Conservation (phyloP, 2,797 vertebrate genomes). For the Leontopithecus rosalia region DNA sequence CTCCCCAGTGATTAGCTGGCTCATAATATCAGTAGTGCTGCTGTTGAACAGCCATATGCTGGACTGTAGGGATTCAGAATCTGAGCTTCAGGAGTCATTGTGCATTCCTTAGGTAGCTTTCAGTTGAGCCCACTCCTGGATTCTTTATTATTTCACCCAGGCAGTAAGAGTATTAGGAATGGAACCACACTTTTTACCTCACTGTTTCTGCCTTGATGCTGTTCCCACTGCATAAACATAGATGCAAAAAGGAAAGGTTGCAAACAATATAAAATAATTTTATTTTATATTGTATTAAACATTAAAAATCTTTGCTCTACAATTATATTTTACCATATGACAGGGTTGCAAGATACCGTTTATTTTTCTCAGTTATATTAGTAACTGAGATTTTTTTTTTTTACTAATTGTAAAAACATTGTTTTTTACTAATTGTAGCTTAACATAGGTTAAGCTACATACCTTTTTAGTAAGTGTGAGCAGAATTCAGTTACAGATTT, state of each 20-base stretch:
- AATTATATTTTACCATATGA: background rate
- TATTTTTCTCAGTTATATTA: background rate
- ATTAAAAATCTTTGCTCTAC: background rate
- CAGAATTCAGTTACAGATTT: background rate
- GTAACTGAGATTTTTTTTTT: too few species aligned
- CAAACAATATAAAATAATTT: background rate
- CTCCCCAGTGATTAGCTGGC: background rate
- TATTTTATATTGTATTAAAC: conserved; percentile 26
- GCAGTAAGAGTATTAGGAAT: background rate
- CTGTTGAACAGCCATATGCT: background rate
- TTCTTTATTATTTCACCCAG: background rate
- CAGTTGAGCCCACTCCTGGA: background rate
- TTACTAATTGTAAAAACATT: too few species aligned
- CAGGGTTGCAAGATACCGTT: background rate
- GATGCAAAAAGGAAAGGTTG: conserved; percentile 6
- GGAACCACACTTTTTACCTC: background rate
- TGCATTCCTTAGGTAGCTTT: background rate
- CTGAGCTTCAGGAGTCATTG: background rate
- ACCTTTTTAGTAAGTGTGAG: background rate
- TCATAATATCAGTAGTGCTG: background rate
- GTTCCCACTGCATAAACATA: background rate
- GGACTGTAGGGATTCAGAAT: background rate
- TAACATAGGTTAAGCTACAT: background rate
- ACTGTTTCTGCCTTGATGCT: background rate
- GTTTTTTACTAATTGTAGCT: too few species aligned